A percentile compares a stretch with the other conserved stretches of the same genome.
These are phyloP conservation scores for Colistium nudipinnis DNA, from an alignment of 2,113 vertebrate genomes.

Conservation along the genomic window DNA sequence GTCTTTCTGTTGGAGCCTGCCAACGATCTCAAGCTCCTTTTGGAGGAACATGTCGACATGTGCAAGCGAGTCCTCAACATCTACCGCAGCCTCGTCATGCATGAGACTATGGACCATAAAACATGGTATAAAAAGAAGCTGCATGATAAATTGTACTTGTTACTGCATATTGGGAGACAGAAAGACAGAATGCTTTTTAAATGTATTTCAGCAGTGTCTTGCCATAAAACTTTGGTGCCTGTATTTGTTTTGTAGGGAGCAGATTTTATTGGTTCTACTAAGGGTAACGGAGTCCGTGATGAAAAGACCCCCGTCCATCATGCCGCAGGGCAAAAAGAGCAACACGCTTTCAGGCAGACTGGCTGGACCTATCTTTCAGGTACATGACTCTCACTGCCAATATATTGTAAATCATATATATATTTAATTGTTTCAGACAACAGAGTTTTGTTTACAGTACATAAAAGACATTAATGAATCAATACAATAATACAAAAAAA, in stretches of 20 bases:
- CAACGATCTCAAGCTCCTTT: slow-evolving; percentile 92
- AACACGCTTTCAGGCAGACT: slow-evolving; percentile 93
- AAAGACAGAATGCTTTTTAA: not conserved
- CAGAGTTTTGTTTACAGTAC: no score
- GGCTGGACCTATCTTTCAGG: slow-evolving; percentile 97
- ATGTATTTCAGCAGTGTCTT: not conserved
- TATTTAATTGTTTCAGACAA: no score
- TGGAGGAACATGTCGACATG: slow-evolving; percentile 99
- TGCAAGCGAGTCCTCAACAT: slow-evolving; percentile 99
- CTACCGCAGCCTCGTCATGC: slow-evolving; percentile 98
- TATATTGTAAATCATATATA: not conserved
- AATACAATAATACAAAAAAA: no score
- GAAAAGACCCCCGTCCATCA: slow-evolving; percentile 94
- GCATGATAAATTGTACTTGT: not conserved
- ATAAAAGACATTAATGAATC: not conserved
- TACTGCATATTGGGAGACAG: not conserved
- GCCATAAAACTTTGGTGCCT: slow-evolving; percentile 30
- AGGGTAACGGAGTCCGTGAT: slow-evolving; percentile 97
- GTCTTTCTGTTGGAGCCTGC: slow-evolving; percentile 97
- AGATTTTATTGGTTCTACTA: slow-evolving; percentile 94
- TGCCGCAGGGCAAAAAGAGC: slow-evolving; percentile 93
- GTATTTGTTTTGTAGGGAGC: slow-evolving; percentile 86
- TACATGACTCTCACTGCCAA: slow-evolving; percentile 18
- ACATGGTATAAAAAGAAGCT: slow-evolving; percentile 86
- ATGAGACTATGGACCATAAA: slow-evolving; percentile 98